A percentile compares a stretch with the other conserved stretches of the same genome.
Conservation (phyloP, 2,888 invertebrate species). For the Ochropleura plecta region DNA sequence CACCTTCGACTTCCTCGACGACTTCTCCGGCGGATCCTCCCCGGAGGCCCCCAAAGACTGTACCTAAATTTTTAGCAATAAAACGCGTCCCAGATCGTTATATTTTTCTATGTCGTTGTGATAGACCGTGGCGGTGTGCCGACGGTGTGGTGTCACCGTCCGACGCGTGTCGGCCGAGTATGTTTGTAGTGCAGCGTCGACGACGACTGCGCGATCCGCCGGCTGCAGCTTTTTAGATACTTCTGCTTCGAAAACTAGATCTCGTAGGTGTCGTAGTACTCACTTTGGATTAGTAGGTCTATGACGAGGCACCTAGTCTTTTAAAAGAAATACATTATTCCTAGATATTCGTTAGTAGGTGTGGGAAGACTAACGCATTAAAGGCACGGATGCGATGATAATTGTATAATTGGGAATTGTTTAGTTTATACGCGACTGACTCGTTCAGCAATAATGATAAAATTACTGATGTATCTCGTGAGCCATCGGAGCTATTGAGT, state of each 20-base stretch:
- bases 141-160: conserved; percentile 61
- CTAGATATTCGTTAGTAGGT: conserved; percentile 75
- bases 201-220: conserved; percentile 78
- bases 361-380: conserved; percentile 68
- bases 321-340: conserved; percentile 74
- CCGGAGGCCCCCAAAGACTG: conserved; percentile 88
- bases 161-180: conserved; percentile 54
- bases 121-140: conserved; percentile 70
- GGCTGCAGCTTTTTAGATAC: conserved; percentile 86
- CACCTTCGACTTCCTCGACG: conserved; percentile 95
- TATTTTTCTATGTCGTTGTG: conserved; percentile 84
- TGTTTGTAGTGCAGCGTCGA: conserved; percentile 64
- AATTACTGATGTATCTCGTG: conserved; percentile 51
- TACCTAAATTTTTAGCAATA: conserved; percentile 82
- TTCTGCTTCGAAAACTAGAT: conserved; percentile 76
- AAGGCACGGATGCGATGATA: conserved; percentile 70
- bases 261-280: conserved; percentile 80
- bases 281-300: conserved; percentile 75
- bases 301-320: conserved; percentile 77
- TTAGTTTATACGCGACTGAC: conserved; percentile 66
- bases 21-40: conserved; percentile 88
- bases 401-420: conserved; percentile 64
- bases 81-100: conserved; percentile 81
- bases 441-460: conserved; percentile 63
- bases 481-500: conserved; percentile 56